These are phyloP conservation scores for Gryllus longicercus DNA, from an alignment of 2,888 invertebrate genomes.

Conservation along the genomic window DNA sequence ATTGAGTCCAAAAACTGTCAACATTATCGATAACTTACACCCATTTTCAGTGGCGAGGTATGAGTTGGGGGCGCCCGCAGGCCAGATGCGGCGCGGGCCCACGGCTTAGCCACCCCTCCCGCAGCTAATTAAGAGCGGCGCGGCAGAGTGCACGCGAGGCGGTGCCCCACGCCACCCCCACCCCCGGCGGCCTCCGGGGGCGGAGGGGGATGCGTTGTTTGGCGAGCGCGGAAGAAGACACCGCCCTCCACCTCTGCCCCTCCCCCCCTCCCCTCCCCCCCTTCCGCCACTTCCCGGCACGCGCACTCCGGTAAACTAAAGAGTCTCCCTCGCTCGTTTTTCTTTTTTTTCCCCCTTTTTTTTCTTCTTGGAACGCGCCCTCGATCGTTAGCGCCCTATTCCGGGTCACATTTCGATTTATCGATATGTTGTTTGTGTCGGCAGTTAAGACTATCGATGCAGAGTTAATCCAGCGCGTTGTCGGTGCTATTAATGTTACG, in stretches of 20 bases:
- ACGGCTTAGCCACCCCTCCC: not conserved
- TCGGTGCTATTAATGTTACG: no score
- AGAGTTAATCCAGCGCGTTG: no score
- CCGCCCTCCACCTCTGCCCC: not conserved
- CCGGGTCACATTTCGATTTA: not conserved
- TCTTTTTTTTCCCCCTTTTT: not conserved
- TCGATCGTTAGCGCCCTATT: not conserved
- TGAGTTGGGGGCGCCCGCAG: no score
- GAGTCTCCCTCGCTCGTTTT: not conserved
- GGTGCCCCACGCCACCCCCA: not conserved
- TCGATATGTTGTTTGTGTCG: not conserved
- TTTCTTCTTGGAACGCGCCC: not conserved
- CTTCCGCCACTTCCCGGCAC: not conserved
- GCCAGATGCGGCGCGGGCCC: no score
- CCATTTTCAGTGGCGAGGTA: no score
- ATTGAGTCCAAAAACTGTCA: no score
- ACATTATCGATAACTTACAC: no score
- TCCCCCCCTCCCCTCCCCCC: not conserved
- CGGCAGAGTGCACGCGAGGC: not conserved
- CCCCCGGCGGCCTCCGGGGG: not conserved
- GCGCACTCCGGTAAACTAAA: no score
- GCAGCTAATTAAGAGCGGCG: not conserved
- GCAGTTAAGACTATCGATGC: no score
- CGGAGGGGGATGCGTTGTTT: not conserved
- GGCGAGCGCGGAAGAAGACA: not conserved